These are phyloP conservation scores for Leptopilina myrica DNA, from an alignment of 2,888 invertebrate species.

Conservation along the genomic window DNA sequence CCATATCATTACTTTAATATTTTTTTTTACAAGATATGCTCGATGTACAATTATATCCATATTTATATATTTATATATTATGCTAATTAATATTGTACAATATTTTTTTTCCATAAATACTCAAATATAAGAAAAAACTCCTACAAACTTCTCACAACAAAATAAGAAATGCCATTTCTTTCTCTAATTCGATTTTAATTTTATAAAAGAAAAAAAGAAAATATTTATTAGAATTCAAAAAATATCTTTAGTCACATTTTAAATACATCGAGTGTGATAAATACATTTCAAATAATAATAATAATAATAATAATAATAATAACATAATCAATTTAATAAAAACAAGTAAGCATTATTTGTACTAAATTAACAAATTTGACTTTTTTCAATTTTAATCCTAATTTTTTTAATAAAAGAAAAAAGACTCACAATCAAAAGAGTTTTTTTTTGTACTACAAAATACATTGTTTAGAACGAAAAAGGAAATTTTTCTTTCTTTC, in stretches of 20 bases:
- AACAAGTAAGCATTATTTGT: neutral
- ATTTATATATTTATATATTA: slow-evolving; percentile 20
- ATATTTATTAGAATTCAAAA: neutral
- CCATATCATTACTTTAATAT: slow-evolving; percentile 13
- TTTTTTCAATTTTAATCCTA: neutral
- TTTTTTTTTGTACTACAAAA: slow-evolving; percentile 1
- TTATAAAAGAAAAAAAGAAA: neutral
- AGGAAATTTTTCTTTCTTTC: neutral
- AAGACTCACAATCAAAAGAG: slow-evolving; percentile 7
- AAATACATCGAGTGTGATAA: neutral
- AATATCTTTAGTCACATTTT: neutral
- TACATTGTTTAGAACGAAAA: neutral
- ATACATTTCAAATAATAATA: slow-evolving; percentile 7
- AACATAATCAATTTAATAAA: slow-evolving; percentile 3
- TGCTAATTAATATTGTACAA: slow-evolving; percentile 32
- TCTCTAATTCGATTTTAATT: neutral
- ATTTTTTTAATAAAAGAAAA: neutral
- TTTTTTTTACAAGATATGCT: slow-evolving; percentile 40
- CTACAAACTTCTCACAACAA: neutral
- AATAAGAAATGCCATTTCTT: neutral
- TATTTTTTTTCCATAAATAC: slow-evolving; percentile 7
- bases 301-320: neutral
- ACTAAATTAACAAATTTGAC: neutral
- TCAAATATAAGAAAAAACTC: slow-evolving; percentile 13
- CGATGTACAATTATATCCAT: slow-evolving; percentile 27